A percentile compares a stretch with the other conserved stretches of the same genome.
Evolutionary conservation across 2,888 invertebrate species (phyloP).

Genomic region (Silvanus unidentatus): DNA sequence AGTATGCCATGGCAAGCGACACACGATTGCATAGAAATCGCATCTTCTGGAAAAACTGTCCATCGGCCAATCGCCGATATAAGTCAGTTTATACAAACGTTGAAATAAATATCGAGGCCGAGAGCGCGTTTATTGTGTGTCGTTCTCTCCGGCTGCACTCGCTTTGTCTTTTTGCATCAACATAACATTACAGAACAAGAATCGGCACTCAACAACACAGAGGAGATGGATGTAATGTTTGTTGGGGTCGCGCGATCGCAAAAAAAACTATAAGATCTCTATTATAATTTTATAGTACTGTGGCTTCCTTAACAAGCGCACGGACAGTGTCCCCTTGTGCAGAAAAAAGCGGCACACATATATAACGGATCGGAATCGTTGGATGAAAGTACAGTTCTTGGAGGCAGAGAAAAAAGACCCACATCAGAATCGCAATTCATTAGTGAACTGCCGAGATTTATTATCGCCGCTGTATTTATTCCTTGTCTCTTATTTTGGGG

Average conservation of each 20-base stretch:
- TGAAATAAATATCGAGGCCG: no score
- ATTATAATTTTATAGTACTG: constrained; percentile 37
- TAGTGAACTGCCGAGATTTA: constrained; percentile 29
- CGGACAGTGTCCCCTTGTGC: no score
- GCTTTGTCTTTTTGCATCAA: no score
- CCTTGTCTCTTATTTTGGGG: no score
- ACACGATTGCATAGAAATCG: constrained; percentile 27
- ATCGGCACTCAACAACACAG: no score
- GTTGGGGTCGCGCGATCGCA: constrained; percentile 8
- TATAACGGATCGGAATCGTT: constrained; percentile 27
- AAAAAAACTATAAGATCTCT: constrained; percentile 30
- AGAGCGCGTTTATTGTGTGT: no score
- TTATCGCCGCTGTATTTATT: no score
- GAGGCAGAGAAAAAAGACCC: constrained; percentile 36
- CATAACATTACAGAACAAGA: no score
- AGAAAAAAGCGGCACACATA: constrained; percentile 18
- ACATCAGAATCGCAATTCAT: constrained; percentile 36
- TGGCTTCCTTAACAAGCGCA: constrained; percentile 34
- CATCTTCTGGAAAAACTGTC: no score
- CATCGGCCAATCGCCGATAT: no score
- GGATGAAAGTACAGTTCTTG: constrained; percentile 26
- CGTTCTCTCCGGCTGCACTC: no score
- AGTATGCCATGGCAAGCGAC: constrained; percentile 16
- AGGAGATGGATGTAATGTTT: constrained; percentile 26
- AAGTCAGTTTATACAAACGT: no score